Evolutionary conservation across 2,888 invertebrate species (phyloP).

Genomic region (Drosophila lutescens): DNA sequence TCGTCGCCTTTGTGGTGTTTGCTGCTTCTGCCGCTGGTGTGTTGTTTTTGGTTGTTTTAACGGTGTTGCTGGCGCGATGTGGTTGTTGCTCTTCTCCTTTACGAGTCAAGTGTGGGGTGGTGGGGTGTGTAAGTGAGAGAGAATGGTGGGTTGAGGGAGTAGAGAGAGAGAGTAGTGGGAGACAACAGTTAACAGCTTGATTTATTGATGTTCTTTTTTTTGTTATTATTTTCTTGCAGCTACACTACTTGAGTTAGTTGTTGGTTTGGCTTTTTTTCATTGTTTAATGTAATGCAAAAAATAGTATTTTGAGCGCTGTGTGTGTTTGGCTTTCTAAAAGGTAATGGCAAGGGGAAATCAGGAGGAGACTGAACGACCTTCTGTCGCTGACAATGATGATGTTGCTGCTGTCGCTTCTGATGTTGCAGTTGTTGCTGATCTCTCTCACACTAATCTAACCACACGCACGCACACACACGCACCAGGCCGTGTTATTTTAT

Average conservation of each 20-base stretch:
- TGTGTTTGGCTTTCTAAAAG: constrained; percentile 24
- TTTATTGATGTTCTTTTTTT: constrained; percentile 47
- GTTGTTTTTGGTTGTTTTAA: constrained; percentile 37
- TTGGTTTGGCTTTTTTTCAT: constrained; percentile 37
- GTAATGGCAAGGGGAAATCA: constrained; percentile 21
- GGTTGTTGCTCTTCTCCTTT: constrained; percentile 27
- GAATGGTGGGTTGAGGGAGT: constrained; percentile 29
- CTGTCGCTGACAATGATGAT: constrained; percentile 78
- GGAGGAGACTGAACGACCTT: constrained; percentile 39
- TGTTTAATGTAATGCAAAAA: constrained; percentile 56
- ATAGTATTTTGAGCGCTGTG: constrained; percentile 43
- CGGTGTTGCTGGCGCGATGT: constrained; percentile 6
- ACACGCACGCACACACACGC: constrained; percentile 35
- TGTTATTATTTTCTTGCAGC: constrained; percentile 71
- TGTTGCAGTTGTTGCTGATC: constrained; percentile 32
- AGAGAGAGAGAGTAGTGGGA: constrained; percentile 74
- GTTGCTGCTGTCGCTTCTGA: constrained; percentile 63
- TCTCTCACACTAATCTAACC: constrained; percentile 33
- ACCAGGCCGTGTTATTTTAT: constrained; percentile 23
- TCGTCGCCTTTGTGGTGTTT: constrained; percentile 46
- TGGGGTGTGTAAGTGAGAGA: constrained; percentile 51
- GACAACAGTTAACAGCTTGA: constrained; percentile 75
- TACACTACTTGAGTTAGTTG: constrained; percentile 74
- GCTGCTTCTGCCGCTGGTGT: constrained; percentile 22
- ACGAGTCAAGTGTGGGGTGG: constrained; percentile 14